Evolutionary conservation across 2,113 vertebrate genomes (phyloP), one percentile per base, ranked within the genome.

Genomic region (Corapipo altera): DNA sequence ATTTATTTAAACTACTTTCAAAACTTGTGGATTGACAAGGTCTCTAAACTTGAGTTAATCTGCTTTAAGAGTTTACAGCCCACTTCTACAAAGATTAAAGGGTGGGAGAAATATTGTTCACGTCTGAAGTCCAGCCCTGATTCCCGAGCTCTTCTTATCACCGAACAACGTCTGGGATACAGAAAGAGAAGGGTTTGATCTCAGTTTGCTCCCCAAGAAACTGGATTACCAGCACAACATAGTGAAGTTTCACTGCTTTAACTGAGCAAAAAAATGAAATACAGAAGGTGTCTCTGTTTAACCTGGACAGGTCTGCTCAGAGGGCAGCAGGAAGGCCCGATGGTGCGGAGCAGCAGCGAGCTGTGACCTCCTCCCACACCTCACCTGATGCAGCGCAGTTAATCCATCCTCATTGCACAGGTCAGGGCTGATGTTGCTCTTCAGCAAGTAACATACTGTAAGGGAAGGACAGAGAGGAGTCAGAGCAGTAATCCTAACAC

Each of bases 351-450:
- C 57, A 90, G 66, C 35, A 24, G 35, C 23, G 73, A 65, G 57
- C 37, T 1, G 28, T 1, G 54, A 65, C 41, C 75, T 41, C 58
- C 57, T 59, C 30, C 41, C 71, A 51, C 0, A 18, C 64, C 97
- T 98, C 97, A 99, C 99, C 99, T 99, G 99, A 95, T 99, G 99
- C 96, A 99, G 98, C 59, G 99, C 99, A 9, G 99, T 99, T 89
- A 99, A 98, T 86, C 99, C 99, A 4, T 99, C 99, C 96, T 99
- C 99, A 3, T 99, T 99, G 97, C 99, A 99, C 91, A 99, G 98
- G 96, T 99, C 99, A 6, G 99, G 99, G 96, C 98, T 99, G 95
- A 99, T 98, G 71, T 98, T 99, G 77, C 98, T 99, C 98, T 99
- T 99, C 97, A 99, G 98, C 97, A 99, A 96, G 97, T 99, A 99